Percentiles rank a stretch among this genome's conserved stretches.
Conservation (phyloP, 2,797 vertebrate species). For the Urocyon cinereoargenteus region DNA sequence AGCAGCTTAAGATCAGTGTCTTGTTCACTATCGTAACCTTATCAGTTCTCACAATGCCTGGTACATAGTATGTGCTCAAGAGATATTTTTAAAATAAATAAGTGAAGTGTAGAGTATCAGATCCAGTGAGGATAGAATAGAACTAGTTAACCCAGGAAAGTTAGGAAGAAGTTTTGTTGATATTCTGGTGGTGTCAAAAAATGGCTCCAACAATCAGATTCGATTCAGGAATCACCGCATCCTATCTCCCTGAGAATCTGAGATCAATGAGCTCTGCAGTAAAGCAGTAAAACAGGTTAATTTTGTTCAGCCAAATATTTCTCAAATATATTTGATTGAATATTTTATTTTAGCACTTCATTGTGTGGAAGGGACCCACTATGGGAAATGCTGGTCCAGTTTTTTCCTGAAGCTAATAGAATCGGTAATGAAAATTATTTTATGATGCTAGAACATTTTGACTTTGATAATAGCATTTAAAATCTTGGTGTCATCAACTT, state of each 20-base stretch:
- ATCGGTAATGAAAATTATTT: conserved; percentile 44
- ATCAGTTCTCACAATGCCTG: not conserved
- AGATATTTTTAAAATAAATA: conserved; percentile 12
- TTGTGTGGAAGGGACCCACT: not conserved
- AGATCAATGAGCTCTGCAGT: not conserved
- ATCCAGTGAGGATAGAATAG: not conserved
- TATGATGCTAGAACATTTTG: conserved; percentile 36
- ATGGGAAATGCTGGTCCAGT: conserved; percentile 5
- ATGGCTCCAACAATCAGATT: not conserved
- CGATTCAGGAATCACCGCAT: not conserved
- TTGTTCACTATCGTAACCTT: not conserved
- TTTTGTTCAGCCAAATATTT: conserved; percentile 51
- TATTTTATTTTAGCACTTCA: conserved; percentile 46
- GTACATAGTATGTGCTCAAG: not conserved
- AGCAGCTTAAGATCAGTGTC: not conserved
- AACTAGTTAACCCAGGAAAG: not conserved
- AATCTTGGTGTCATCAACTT: conserved; percentile 35
- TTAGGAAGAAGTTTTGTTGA: not conserved
- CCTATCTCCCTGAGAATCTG: not conserved
- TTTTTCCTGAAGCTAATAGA: conserved; percentile 38
- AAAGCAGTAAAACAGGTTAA: conserved; percentile 28
- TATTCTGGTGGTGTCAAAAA: conserved; percentile 20
- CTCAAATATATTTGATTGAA: not conserved
- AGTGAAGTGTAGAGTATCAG: not conserved
- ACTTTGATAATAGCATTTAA: conserved; percentile 59